A percentile compares a stretch with the other conserved stretches of the same genome.
These are phyloP conservation scores for Melopsittacus undulatus DNA, from an alignment of 2,797 vertebrate genomes.

Conservation along the genomic window DNA sequence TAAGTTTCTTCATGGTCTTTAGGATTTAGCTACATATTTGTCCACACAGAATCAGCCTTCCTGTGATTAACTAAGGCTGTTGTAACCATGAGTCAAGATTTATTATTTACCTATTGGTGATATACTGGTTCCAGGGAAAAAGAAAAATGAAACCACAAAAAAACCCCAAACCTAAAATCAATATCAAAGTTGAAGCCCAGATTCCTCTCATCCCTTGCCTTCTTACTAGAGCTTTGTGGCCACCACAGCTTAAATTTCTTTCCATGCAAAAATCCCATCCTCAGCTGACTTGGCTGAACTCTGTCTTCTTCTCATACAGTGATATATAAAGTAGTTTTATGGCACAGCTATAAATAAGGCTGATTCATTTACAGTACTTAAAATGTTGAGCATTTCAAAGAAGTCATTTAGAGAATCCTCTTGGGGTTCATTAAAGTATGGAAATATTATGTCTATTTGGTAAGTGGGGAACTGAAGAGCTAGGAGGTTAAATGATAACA, in stretches of 20 bases:
- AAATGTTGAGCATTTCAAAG: slow-evolving; percentile 37
- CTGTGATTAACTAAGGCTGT: background rate
- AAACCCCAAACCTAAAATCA: background rate
- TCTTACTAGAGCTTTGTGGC: background rate
- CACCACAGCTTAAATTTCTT: background rate
- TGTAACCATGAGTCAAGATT: background rate
- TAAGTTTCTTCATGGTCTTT: background rate
- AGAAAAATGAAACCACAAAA: background rate
- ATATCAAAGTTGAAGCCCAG: background rate
- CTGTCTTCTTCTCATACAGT: background rate
- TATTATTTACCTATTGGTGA: background rate
- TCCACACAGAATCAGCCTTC: background rate
- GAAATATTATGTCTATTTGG: background rate
- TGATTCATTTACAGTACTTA: slow-evolving; percentile 14
- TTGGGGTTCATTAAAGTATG: background rate
- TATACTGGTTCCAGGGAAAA: background rate
- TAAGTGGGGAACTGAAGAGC: background rate
- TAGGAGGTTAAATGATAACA: background rate
- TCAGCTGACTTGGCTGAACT: slow-evolving; percentile 13
- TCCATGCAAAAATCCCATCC: background rate
- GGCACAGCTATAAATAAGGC: slow-evolving; percentile 4
- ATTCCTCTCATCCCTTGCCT: background rate
- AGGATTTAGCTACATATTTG: background rate
- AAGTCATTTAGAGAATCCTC: background rate
- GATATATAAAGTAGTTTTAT: slow-evolving; percentile 26